These are phyloP conservation scores for Agrochola litura DNA, from an alignment of 2,888 invertebrate genomes.

Conservation along the genomic window DNA sequence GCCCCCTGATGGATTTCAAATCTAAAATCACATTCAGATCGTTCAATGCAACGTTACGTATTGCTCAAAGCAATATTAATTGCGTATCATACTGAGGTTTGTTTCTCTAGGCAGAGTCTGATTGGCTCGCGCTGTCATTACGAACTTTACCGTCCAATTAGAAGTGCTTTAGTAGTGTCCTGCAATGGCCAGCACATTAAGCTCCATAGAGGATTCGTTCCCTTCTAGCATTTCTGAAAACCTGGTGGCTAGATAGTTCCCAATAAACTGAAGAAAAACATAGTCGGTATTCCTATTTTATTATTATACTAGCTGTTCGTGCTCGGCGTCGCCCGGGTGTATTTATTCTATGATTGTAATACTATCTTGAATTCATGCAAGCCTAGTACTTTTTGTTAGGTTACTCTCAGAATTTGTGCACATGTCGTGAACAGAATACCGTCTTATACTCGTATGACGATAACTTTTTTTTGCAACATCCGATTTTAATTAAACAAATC, in stretches of 20 bases:
- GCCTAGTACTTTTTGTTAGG: too few species aligned
- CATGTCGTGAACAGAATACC: too few species aligned
- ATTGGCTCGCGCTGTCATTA: neutral
- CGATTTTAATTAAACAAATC: too few species aligned
- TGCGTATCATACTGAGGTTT: neutral
- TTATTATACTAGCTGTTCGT: too few species aligned
- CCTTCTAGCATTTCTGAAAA: neutral
- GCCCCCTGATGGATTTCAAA: constrained; percentile 57
- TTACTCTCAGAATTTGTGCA: too few species aligned
- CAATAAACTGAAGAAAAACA: neutral
- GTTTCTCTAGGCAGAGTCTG: neutral
- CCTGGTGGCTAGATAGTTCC: neutral
- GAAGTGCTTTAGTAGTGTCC: neutral
- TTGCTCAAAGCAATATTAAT: constrained; percentile 3
- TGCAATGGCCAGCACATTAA: neutral
- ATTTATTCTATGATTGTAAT: too few species aligned
- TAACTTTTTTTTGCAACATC: too few species aligned
- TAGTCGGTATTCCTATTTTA: neutral
- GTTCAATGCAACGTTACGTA: neutral
- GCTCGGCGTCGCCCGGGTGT: too few species aligned
- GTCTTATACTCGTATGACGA: too few species aligned
- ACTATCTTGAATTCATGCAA: too few species aligned
- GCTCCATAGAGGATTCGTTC: neutral
- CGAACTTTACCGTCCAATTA: neutral
- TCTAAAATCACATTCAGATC: constrained; percentile 4